Base-by-base conservation (phyloP, 2,113 vertebrate species). In the Nanorana parkeri region DNA sequence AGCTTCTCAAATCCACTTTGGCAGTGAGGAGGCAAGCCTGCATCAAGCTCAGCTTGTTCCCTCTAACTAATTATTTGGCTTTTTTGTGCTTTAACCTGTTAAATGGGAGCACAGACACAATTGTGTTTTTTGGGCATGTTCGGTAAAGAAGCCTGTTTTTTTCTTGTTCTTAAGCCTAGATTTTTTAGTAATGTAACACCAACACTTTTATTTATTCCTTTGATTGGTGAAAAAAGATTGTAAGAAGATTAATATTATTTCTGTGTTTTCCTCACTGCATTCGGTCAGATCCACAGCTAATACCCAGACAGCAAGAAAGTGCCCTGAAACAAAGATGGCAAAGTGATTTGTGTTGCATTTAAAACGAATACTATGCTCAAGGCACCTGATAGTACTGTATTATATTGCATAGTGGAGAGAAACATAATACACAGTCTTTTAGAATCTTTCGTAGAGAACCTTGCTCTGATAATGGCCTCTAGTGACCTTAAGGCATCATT, bases 1-100 rank as follows among this genome's bases (percentile, higher is more conserved):
- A 82, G 80, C 61, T 67, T 82, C 71, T 82, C 61, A 82, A 82
- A 82, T 82, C 80, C 61, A 82, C 69, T 82, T 82, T 75, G 80
- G 69, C 80, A 82, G 80, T 17, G 64, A 82, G 61, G 64, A 82
- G 63, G 61, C 28, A 60, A 75, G 61, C 41, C 69, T 74, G 60
- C 68, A 72, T 64, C 52, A 67, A 60, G 16, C 69, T 56, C 58
- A 73, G 80, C 63, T 66, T 41, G 60, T 29, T 75, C 47, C 79
- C 41, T 47, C 71, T 75, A 82, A 82, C 29, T 58, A 41, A 79
- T 79, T 68, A 66, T 56, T 58, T 56, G 77, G 52, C 66, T 79
- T 79, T 67, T 68, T 75, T 56, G 19, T 61, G 17, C 23, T 73
- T 64, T 81, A 52, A 73, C 67, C 66, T 51, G 32, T 29, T 72